Evolutionary conservation across 2,888 invertebrate genomes (phyloP), one percentile per base, ranked within the genome.

Genomic region (Ichneumoninae sp.): DNA sequence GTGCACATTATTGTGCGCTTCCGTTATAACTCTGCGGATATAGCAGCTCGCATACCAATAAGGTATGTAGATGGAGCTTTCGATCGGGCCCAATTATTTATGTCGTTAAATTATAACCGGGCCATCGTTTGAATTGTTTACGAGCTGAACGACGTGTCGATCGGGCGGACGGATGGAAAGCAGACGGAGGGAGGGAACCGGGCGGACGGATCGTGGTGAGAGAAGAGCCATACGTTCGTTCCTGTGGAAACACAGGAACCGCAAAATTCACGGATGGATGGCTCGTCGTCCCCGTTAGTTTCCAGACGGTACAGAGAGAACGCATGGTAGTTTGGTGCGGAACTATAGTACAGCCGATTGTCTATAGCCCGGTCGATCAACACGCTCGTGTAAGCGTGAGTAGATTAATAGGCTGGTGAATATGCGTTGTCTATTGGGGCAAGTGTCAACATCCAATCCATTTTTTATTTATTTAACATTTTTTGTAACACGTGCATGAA

Each of bases 361-460:
- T 54, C 54, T 44, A 47, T 36, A 63, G 70, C 19, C 57, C 68
- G 60, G 47, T 60, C 78, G 70, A 78, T 70, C 70, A 22, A 22
- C 78, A 73, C 54, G 83, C 83, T 87, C 74, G 73, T 80, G 74
- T 76, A 77, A 85, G 86, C 83, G 76, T 80, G 80, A 85, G 86
- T 85, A 85, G 86, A 87, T 87, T 87, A 87, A 87, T 68, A 73
- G 68, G 22, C 19, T 36, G 10, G 60, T 26, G n/a, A n/a, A 30
- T 13, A 60, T 60, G 60, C 63, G 16, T 63, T 33, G 30, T 63
- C 33, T 16, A 16, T 4, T 16, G 16, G 6, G 13, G 16, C 33
- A 63, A 33, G 33, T 63, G n/a, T 30, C 30, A n/a, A 33, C 7
- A 13, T 13, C 1, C 26, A 26, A 57, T 10, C 3, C 3, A 57